Evolutionary conservation across 92 coral and sea anemone species (phyloP), one percentile per base, ranked within the genome.

Genomic region (Desmophyllum pertusum): DNA sequence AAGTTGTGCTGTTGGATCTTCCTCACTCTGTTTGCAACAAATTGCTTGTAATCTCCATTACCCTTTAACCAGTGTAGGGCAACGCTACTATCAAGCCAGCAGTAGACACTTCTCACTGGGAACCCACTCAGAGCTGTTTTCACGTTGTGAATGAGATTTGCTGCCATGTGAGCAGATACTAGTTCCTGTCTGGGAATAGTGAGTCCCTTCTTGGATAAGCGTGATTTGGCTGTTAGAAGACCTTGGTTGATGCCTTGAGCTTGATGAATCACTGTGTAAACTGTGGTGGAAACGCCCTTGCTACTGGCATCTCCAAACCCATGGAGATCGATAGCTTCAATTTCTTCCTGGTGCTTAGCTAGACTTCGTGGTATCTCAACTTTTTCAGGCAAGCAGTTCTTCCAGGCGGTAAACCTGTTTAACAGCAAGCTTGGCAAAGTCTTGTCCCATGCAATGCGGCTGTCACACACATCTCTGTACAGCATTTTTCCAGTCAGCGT

Each of bases 111-210:
- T 29, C 42, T 45, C 46, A 83, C 81, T 27, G 87, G 81, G 17
- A 41, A 75, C 9, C 81, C 87, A 30, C 13, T 19, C 39, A 83
- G 65, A 18, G 88, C 71, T 37, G 55, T 57, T 29, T 52, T 51
- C 66, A 84, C 88, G 35, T 84, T 66, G 36, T n/a, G 10, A 9
- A 36, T 14, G 25, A 84, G 82, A 39, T 76, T 84, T 30, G 65
- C 73, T 6, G 83, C 83, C 87, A 76, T 84, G 67, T 84, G 82
- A 18, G 81, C 81, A 27, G 88, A 73, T 30, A 75, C 81, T 21
- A 84, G 36, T 65, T 84, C 88, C 76, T 59, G 75, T 40, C 88
- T 41, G 43, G 88, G 88, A 43, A 81, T 81, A 23, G 85, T 81
- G 25, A 81, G 77, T 18, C 78, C 85, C 40, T 48, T 33, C 43